Base-by-base conservation (phyloP, 2,888 invertebrate genomes). In the Ypsolopha sequella region DNA sequence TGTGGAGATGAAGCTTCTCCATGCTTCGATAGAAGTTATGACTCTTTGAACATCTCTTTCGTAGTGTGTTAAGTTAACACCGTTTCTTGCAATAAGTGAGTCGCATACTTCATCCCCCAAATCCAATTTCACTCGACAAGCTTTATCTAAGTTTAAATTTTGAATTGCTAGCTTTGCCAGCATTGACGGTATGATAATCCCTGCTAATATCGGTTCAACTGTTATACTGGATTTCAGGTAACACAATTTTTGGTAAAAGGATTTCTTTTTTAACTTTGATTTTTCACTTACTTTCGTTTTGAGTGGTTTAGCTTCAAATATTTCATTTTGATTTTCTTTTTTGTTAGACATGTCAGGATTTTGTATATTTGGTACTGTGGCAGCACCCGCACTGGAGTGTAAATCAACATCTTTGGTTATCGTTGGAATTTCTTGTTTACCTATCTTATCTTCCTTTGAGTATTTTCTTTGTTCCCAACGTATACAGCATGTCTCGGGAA, bases 191-290 rank as follows among this genome's bases (percentile, higher is more conserved):
- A 91, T 87, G 3, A 92, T 89, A 59, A 92, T 88, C 47, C 91
- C 91, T 0, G 91, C 91, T 45, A 93, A 70, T 78, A 92, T 90
- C 0, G 92, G 92, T 62, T 92, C 92, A 0, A 93, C 92, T 2
- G 92, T 90, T 56, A 92, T 90, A 65, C 90, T 91, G 36, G 41
- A 13, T 46, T 43, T 50, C 6, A 91, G 61, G 57, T 87, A 86
- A 52, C 74, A 70, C 65, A 88, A 76, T 63, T 89, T 90, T 59
- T 89, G 80, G 10, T 69, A 65, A 54, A 88, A 76, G 7, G 75
- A 81, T 81, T 87, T 88, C 1, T 82, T 71, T 55, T 78, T 54
- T 54, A 51, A 33, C 57, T 57, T 6, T 41, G n/a, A 13, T 33
- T 53, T 62, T 63, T 4, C 24, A 4, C 4, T 24, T 24, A 3